Percentiles rank a stretch among this genome's conserved stretches.
These are phyloP conservation scores for Cosmopolites sordidus DNA, from an alignment of 2,888 invertebrate species.

Conservation along the genomic window DNA sequence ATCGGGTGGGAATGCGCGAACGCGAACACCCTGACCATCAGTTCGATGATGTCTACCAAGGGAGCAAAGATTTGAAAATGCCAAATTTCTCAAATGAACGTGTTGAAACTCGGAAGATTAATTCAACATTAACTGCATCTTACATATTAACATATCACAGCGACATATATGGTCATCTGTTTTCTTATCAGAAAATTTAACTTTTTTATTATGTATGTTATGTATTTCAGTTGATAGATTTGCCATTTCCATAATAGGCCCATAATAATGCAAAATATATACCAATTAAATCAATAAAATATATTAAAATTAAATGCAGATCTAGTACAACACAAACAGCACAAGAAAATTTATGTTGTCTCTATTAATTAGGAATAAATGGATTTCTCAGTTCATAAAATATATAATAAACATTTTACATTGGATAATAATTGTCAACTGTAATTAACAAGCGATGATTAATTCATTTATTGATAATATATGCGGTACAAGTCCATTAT, in stretches of 20 bases:
- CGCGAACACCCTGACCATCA: too few species aligned
- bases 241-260: background rate
- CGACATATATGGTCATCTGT: too few species aligned
- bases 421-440: conserved; percentile 17
- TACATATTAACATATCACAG: too few species aligned
- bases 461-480: conserved; percentile 6
- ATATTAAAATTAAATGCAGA: background rate
- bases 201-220: too few species aligned
- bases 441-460: conserved; percentile 18
- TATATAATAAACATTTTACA: conserved; percentile 15
- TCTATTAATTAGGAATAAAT: conserved; percentile 17
- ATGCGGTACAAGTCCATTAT: background rate
- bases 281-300: background rate
- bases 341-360: conserved; percentile 10
- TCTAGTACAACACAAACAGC: background rate
- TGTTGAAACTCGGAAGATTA: too few species aligned
- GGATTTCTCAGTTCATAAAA: conserved; percentile 12
- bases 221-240: too few species aligned
- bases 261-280: background rate
- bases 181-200: too few species aligned
- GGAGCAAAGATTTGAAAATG: too few species aligned
- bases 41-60: too few species aligned
- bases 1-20: too few species aligned
- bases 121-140: too few species aligned
- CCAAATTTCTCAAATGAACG: too few species aligned